Evolutionary conservation across 2,888 invertebrate species (phyloP).

Genomic region (Xanthia icteritia): DNA sequence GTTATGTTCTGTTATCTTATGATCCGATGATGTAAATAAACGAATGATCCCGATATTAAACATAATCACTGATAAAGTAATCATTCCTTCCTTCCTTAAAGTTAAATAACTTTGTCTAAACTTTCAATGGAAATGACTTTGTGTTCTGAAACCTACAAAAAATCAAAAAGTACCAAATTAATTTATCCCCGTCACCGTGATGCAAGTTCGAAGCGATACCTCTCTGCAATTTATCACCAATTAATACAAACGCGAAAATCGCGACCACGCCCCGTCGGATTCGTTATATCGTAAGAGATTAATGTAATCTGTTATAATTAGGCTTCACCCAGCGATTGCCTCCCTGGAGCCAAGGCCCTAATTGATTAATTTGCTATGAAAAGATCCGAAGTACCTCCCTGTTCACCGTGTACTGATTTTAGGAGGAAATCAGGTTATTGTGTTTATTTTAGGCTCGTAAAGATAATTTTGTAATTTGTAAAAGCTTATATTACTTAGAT

Average conservation of each 20-base stretch:
- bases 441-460: constrained; percentile 25
- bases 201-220: constrained; percentile 6
- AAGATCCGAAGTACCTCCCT: constrained; percentile 62
- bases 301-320: constrained; percentile 75
- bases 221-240: constrained; percentile 44
- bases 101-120: too few relatives aligned
- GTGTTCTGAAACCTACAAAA: background rate
- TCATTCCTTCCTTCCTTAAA: too few relatives aligned
- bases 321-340: constrained; percentile 69
- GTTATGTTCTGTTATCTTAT: too few relatives aligned
- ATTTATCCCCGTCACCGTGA: constrained; percentile 7
- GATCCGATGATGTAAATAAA: too few relatives aligned
- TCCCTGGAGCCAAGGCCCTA: constrained; percentile 62
- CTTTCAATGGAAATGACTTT: too few relatives aligned
- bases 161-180: constrained; percentile 24
- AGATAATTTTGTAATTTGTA: constrained; percentile 18
- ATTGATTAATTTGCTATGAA: constrained; percentile 72
- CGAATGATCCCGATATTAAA: too few relatives aligned
- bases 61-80: too few relatives aligned
- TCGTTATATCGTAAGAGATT: constrained; percentile 67
- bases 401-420: constrained; percentile 55
- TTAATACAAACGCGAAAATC: constrained; percentile 49
- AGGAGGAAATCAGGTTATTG: constrained; percentile 32
- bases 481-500: background rate
- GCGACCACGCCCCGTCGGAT: constrained; percentile 47